phyloP scores from a whole-genome alignment of 2,797 vertebrate species.

The Cottoperca gobio region DNA sequence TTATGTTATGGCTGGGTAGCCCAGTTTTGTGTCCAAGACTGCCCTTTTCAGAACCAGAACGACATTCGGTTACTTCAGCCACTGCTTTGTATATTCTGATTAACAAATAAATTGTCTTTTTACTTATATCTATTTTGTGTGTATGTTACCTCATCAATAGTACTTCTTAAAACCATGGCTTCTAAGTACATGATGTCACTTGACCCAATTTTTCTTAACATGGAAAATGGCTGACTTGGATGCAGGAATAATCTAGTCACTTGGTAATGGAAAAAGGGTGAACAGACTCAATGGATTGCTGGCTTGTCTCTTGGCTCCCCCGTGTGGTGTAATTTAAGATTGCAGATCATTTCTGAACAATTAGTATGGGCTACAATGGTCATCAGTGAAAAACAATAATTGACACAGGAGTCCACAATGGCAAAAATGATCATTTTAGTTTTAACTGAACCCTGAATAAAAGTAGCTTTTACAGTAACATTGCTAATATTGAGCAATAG shows the following conservation, averaged over 20 bases:
- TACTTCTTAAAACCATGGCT: conserved; percentile 24
- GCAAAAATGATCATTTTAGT: conserved; percentile 75
- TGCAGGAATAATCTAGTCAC: conserved; percentile 61
- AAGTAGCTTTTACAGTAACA: conserved; percentile 73
- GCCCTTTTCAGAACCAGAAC: conserved; percentile 82
- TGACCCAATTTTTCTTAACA: conserved; percentile 73
- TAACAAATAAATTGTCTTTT: conserved; percentile 92
- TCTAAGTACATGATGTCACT: conserved; percentile 69
- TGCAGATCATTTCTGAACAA: neutral
- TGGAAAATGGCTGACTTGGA: conserved; percentile 77
- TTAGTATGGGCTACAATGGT: neutral
- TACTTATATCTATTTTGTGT: conserved; percentile 68
- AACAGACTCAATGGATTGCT: conserved; percentile 11
- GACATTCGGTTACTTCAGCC: conserved; percentile 88
- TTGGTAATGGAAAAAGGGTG: conserved; percentile 69
- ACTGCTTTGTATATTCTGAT: conserved; percentile 95
- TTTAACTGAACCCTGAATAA: conserved; percentile 75
- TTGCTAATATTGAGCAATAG: conserved; percentile 66
- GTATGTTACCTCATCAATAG: conserved; percentile 5
- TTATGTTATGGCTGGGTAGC: conserved; percentile 82
- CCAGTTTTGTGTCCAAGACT: conserved; percentile 82
- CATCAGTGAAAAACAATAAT: conserved; percentile 31
- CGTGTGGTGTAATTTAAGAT: conserved; percentile 46
- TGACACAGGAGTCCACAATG: conserved; percentile 65
- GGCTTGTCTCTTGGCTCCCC: conserved; percentile 48